These are phyloP conservation scores for Dryomyza anilis DNA, from an alignment of 2,888 invertebrate genomes.

Conservation along the genomic window DNA sequence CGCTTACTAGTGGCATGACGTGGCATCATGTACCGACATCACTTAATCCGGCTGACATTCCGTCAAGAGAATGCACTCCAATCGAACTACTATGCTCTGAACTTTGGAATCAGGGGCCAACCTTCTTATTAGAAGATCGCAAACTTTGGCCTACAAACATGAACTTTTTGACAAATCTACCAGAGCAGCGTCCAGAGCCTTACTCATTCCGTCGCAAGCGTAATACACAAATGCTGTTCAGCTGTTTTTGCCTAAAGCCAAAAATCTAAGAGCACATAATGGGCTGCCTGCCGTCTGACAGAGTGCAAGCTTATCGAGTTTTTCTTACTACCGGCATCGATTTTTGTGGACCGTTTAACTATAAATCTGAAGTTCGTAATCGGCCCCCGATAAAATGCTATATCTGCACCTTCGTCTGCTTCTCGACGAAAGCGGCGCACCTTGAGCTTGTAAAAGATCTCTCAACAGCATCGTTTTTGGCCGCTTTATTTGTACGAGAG, in stretches of 20 bases:
- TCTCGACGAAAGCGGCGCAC: conserved; percentile 1
- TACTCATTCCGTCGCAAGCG: conserved; percentile 14
- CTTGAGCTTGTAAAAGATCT: conserved; percentile 13
- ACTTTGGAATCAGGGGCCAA: conserved; percentile 21
- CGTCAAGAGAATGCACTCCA: conserved; percentile 29
- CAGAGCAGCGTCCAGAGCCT: conserved; percentile 24
- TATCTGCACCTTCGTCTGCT: conserved; percentile 5
- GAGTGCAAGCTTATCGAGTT: conserved; percentile 20
- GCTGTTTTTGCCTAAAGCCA: conserved; percentile 26
- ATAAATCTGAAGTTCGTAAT: background rate
- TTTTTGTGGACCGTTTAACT: conserved; percentile 6
- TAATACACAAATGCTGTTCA: conserved; percentile 26
- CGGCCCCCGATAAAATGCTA: conserved; percentile 28
- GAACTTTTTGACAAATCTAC: conserved; percentile 21
- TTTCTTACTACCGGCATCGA: conserved; percentile 29
- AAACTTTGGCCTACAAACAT: conserved; percentile 20
- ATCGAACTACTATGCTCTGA: conserved; percentile 21
- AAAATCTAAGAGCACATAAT: conserved; percentile 27
- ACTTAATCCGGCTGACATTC: conserved; percentile 23
- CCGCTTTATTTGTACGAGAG: conserved; percentile 17
- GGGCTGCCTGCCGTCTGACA: conserved; percentile 22
- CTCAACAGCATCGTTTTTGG: conserved; percentile 17
- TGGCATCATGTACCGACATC: conserved; percentile 29
- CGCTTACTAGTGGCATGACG: conserved; percentile 19
- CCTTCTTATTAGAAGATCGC: background rate